A percentile compares a stretch with the other conserved stretches of the same genome.
phyloP scores from a whole-genome alignment of 2,797 vertebrate genomes.

The Phoeniculus purpureus region DNA sequence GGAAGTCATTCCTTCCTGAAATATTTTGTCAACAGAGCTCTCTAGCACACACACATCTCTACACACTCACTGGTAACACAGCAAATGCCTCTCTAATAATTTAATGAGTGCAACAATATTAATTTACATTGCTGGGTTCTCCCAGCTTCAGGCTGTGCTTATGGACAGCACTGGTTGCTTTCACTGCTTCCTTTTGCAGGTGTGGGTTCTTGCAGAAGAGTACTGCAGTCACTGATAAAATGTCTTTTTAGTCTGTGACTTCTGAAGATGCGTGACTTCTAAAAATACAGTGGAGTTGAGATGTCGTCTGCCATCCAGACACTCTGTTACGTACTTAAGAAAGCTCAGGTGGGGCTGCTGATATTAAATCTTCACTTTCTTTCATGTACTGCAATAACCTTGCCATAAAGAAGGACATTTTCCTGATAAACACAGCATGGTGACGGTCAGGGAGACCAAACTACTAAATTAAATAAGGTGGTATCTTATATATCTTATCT shows the following conservation, averaged over 20 bases:
- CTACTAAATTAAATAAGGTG: too few species aligned
- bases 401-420: background rate
- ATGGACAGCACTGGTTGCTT: background rate
- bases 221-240: background rate
- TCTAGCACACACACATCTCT: background rate
- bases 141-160: background rate
- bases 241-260: background rate
- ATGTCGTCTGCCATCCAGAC: background rate
- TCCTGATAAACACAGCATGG: background rate
- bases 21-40: background rate
- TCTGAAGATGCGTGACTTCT: background rate
- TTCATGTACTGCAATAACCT: background rate
- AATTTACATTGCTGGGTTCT: background rate
- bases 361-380: background rate
- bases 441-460: background rate
- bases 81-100: background rate
- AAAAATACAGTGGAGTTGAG: background rate
- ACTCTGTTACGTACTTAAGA: background rate
- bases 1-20: background rate
- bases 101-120: background rate
- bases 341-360: background rate
- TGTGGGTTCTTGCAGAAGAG: background rate
- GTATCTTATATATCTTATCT: too few species aligned
- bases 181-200: background rate
- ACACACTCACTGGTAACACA: background rate